These are phyloP conservation scores for Laticauda colubrina DNA, from an alignment of 2,113 vertebrate species.

Conservation along the genomic window DNA sequence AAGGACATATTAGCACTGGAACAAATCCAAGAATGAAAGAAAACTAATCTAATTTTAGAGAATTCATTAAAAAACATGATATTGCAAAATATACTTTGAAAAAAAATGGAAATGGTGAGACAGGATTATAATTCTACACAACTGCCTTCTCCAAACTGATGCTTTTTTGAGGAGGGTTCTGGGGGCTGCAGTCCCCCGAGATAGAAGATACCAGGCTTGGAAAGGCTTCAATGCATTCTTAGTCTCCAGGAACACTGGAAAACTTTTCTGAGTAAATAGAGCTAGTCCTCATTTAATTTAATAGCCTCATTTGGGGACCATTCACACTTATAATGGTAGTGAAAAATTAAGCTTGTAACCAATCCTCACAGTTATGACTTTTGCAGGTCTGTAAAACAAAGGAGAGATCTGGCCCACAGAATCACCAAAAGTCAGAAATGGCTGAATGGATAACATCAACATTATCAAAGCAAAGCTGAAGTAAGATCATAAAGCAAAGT, in stretches of 20 bases:
- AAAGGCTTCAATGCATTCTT: not conserved
- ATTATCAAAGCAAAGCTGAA: not conserved
- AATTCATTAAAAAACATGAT: not conserved
- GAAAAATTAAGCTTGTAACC: not conserved
- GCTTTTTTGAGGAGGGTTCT: not conserved
- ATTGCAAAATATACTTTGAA: not conserved
- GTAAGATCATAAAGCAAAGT: not conserved
- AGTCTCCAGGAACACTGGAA: not conserved
- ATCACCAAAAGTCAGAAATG: not conserved
- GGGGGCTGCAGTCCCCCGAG: not conserved
- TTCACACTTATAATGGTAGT: not conserved
- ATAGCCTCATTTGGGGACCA: not conserved
- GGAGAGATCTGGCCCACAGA: not conserved
- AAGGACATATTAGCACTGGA: conserved; percentile 14
- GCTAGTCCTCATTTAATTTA: not conserved
- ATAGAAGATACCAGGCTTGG: not conserved
- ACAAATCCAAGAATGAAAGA: not conserved
- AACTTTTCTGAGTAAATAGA: not conserved
- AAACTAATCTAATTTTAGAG: not conserved
- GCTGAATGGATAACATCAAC: not conserved
- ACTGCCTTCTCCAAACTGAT: not conserved
- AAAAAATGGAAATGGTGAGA: not conserved
- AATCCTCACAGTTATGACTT: not conserved
- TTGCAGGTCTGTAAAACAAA: not conserved
- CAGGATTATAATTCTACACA: not conserved